These are phyloP conservation scores for Yasuhikotakia modesta DNA, from an alignment of 2,797 vertebrate genomes.

Conservation along the genomic window DNA sequence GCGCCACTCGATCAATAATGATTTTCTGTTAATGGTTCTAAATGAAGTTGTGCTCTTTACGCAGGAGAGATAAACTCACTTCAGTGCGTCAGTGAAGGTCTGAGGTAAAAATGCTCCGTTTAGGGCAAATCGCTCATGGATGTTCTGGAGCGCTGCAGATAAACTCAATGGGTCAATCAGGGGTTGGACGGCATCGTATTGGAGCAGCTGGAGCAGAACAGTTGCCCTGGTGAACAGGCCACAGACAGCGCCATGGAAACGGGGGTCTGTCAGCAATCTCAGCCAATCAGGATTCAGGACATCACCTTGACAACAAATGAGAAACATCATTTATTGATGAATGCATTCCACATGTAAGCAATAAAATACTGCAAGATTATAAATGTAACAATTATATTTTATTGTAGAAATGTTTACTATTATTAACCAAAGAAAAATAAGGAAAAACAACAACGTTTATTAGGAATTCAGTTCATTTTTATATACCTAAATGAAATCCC, in stretches of 20 bases:
- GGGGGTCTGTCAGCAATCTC: constrained; percentile 74
- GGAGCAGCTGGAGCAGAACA: constrained; percentile 69
- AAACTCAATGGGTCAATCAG: constrained; percentile 66
- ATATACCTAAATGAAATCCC: constrained; percentile 74
- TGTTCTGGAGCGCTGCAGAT: constrained; percentile 58
- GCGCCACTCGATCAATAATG: constrained; percentile 4
- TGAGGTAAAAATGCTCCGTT: constrained; percentile 71
- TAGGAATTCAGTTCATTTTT: neutral
- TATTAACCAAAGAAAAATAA: neutral
- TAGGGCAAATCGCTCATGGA: constrained; percentile 57
- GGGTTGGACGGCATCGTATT: constrained; percentile 54
- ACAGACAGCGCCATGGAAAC: constrained; percentile 72
- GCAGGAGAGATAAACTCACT: constrained; percentile 20
- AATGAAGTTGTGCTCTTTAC: neutral
- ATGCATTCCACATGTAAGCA: neutral
- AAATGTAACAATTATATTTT: neutral
- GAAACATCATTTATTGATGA: neutral
- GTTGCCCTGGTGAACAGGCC: constrained; percentile 74
- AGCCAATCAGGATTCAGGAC: constrained; percentile 65
- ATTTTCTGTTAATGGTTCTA: neutral
- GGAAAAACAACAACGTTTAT: neutral
- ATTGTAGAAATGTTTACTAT: neutral
- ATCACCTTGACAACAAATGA: constrained; percentile 62
- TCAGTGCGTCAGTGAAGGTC: constrained; percentile 59
- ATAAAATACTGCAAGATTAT: neutral